Percentiles rank a stretch among this genome's conserved stretches.
Evolutionary conservation across 2,797 vertebrate species (phyloP).

Genomic region (Merluccius polli): DNA sequence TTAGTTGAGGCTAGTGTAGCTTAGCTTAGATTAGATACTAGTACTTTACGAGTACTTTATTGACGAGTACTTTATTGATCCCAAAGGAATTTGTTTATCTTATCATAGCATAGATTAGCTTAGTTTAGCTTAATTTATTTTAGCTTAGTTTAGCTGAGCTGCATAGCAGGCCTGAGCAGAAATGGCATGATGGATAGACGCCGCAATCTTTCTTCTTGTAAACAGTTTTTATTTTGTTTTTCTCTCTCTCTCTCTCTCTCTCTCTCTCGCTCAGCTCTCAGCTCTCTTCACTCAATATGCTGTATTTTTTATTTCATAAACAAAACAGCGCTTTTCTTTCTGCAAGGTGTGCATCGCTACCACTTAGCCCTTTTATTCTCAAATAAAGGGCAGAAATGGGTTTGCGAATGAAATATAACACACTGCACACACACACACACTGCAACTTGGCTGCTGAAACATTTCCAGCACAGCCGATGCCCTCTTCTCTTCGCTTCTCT

Average conservation of each 20-base stretch:
- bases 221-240: no score
- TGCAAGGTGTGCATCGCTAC: no score
- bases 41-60: no score
- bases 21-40: background rate
- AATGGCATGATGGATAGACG: background rate
- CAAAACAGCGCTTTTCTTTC: background rate
- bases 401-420: no score
- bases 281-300: background rate
- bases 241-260: background rate
- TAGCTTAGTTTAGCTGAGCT: background rate
- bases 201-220: no score
- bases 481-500: background rate
- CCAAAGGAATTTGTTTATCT: no score
- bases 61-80: no score
- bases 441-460: background rate
- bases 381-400: no score
- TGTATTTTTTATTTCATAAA: background rate
- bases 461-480: background rate
- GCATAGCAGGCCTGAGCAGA: background rate
- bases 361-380: background rate
- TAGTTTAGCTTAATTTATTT: background rate
- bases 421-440: no score
- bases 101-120: no score
- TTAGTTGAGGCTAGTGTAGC: background rate
- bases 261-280: background rate